phyloP scores from a whole-genome alignment of 2,888 invertebrate species.

The Epsilonema sp. region DNA sequence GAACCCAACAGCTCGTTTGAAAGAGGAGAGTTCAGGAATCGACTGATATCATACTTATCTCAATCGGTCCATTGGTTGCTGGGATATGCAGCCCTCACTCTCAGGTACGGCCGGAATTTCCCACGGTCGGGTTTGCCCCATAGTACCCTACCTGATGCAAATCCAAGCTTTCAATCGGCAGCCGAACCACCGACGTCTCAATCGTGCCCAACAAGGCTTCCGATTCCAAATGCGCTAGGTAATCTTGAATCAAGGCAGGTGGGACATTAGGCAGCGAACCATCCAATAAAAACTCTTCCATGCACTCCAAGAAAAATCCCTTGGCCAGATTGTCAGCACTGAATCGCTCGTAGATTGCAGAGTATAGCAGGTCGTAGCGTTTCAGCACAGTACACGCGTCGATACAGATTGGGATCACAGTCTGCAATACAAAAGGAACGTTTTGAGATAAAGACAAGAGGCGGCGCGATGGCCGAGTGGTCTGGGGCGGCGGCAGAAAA shows the following conservation, averaged over 20 bases:
- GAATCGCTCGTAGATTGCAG: constrained; percentile 45
- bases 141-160: constrained; percentile 49
- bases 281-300: constrained; percentile 39
- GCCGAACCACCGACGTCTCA: constrained; percentile 49
- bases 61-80: too few species aligned
- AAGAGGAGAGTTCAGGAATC: too few species aligned
- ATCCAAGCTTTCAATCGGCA: constrained; percentile 53
- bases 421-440: neutral
- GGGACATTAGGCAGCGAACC: constrained; percentile 35
- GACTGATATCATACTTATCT: too few species aligned
- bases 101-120: neutral
- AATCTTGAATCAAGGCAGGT: constrained; percentile 49
- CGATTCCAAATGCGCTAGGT: constrained; percentile 47
- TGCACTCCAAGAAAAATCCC: constrained; percentile 45
- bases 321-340: constrained; percentile 42
- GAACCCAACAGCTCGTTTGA: too few species aligned
- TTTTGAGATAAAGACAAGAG: too few species aligned
- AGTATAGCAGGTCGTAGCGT: constrained; percentile 40
- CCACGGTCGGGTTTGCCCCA: too few species aligned
- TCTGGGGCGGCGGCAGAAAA: too few species aligned
- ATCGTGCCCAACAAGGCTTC: constrained; percentile 44
- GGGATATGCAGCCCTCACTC: neutral
- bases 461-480: too few species aligned
- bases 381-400: constrained; percentile 1
- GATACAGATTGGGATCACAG: neutral